Evolutionary conservation across 2,113 vertebrate genomes (phyloP), one percentile per base, ranked within the genome.

Genomic region (Tapirus terrestris): DNA sequence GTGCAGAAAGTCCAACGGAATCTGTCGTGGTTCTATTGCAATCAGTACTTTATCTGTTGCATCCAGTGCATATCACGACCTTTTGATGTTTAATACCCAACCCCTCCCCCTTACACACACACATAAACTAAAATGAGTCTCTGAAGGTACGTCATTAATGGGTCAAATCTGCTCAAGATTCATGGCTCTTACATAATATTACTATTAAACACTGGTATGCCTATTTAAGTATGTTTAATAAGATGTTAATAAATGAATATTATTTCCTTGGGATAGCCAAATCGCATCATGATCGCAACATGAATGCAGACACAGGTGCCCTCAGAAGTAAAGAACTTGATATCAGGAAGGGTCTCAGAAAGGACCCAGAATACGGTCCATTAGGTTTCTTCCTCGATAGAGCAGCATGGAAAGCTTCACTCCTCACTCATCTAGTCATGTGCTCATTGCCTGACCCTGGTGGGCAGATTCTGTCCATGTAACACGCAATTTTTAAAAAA

Each of bases 161-260:
- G 25, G 27, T 93, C 45, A 60, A 21, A 82, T 96, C 63, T 84
- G 43, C 73, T 86, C 58, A 56, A 65, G 61, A 89, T 53, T 56
- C 61, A 6, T 56, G 43, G n/a, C 27, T 94, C 68, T 96, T 51
- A 18, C 5, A 12, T 67, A 83, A 11, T 60, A 58, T 43, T 60
- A 70, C 29, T 80, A 39, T 60, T 73, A 89, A 94, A 56, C 8
- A 63, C 56, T 73, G 72, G 11, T 63, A 17, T 89, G 25, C 13
- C 77, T 91, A 81, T 33, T 45, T 81, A 79, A 91, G 60, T 79
- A 29, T 65, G 83, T 75, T 87, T 87, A 85, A 75, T 17, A 89
- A 76, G 31, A 56, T 48, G 51, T 63, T 87, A 88, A 87, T n/a
- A 60, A 68, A 56, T 81, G 39, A 97, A 63, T 43, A 17, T 56